Conservation (phyloP, 2,888 invertebrate genomes). For the Ennomos quercinarius region DNA sequence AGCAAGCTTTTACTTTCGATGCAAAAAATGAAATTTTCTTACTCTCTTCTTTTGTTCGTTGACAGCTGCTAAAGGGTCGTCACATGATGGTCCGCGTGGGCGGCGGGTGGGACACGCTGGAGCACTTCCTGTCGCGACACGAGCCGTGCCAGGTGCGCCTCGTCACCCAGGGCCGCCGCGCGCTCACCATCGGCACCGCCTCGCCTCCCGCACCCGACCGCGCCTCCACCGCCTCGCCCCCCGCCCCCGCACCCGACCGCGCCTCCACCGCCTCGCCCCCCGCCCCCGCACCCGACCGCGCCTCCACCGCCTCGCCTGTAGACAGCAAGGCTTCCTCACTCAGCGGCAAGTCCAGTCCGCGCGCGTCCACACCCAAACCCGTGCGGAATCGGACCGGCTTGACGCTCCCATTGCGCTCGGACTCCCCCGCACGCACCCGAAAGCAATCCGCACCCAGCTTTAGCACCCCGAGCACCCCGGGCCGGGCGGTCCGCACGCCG, state of each 20-base stretch:
- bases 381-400: slow-evolving; percentile 53
- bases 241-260: slow-evolving; percentile 40
- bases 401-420: slow-evolving; percentile 64
- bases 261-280: slow-evolving; percentile 55
- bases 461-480: slow-evolving; percentile 67
- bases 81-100: slow-evolving; percentile 98
- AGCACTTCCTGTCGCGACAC: slow-evolving; percentile 95
- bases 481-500: slow-evolving; percentile 63
- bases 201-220: slow-evolving; percentile 50
- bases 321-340: slow-evolving; percentile 50
- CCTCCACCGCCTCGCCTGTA: slow-evolving; percentile 34
- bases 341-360: slow-evolving; percentile 57
- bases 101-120: slow-evolving; percentile 97
- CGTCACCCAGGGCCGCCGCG: slow-evolving; percentile 72
- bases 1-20: too few species aligned
- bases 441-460: slow-evolving; percentile 78
- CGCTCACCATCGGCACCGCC: slow-evolving; percentile 48
- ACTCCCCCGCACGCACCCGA: slow-evolving; percentile 57
- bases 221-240: slow-evolving; percentile 20
- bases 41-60: neutral
- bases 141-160: slow-evolving; percentile 93
- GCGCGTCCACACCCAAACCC: slow-evolving; percentile 65
- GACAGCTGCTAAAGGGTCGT: slow-evolving; percentile 93
- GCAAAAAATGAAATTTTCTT: too few species aligned
- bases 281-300: slow-evolving; percentile 52